Evolutionary conservation across 1,140 invertebrate species (phyloP).

Genomic region (Penaeus indicus): DNA sequence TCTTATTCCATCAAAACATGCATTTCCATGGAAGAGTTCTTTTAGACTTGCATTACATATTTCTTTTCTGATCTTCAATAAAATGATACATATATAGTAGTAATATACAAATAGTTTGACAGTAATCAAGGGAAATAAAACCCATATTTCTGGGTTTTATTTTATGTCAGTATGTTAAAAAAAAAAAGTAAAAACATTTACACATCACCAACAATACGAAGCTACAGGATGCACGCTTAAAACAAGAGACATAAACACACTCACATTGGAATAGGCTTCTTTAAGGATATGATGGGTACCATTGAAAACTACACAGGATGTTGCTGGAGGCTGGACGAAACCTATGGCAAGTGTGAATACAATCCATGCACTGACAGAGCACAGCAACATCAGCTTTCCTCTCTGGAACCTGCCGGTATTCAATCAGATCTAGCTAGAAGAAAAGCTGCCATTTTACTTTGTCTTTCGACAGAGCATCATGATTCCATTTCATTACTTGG

Average conservation of each 20-base stretch:
- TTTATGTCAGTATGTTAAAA: too few relatives aligned
- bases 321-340: constrained; percentile 92
- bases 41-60: too few relatives aligned
- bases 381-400: constrained; percentile 89
- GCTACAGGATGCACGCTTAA: background rate
- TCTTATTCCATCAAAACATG: too few relatives aligned
- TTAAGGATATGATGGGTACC: constrained; percentile 73
- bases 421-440: too few relatives aligned
- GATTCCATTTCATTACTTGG: background rate
- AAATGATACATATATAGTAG: too few relatives aligned
- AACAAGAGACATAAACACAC: constrained; percentile 5
- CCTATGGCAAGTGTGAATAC: constrained; percentile 95
- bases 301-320: constrained; percentile 88
- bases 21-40: too few relatives aligned
- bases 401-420: constrained; percentile 80
- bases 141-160: too few relatives aligned
- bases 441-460: background rate
- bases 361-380: constrained; percentile 93
- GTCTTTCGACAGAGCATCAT: background rate
- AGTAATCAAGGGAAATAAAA: too few relatives aligned
- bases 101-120: too few relatives aligned
- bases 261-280: constrained; percentile 59
- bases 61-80: too few relatives aligned
- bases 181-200: background rate
- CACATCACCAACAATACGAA: background rate